phyloP scores from a whole-genome alignment of 2,113 vertebrate species.

The Chrysochloris asiatica region DNA sequence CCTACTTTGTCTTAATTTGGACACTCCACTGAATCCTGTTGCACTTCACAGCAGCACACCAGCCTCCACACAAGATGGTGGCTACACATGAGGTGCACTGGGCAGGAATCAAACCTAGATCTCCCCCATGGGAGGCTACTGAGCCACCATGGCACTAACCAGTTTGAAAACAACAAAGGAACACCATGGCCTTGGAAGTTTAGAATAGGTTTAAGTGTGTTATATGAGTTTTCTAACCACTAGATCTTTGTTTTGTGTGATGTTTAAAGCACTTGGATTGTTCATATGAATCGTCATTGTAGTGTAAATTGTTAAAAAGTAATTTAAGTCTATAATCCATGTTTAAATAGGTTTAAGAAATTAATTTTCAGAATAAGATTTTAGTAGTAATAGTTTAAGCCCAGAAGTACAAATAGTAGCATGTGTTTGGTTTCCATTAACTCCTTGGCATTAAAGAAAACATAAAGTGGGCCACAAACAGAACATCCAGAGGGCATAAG shows the following conservation, averaged over 20 bases:
- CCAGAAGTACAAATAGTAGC: neutral
- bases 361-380: neutral
- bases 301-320: neutral
- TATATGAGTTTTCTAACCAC: neutral
- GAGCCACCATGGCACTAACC: too few species aligned
- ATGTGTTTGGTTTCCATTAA: neutral
- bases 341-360: constrained; percentile 2
- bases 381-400: neutral
- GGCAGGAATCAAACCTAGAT: neutral
- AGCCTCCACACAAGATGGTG: neutral
- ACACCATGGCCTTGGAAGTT: neutral
- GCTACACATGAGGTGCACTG: neutral
- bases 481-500: neutral
- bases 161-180: neutral
- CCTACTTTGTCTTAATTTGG: neutral
- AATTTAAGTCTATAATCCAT: neutral
- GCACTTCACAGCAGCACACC: neutral
- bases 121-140: neutral
- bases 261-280: too few species aligned
- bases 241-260: neutral
- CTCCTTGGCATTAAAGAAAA: neutral
- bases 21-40: neutral
- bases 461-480: constrained; percentile 53
- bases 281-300: neutral
- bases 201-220: neutral